These are phyloP conservation scores for Crotalus tigris DNA, from an alignment of 2,113 vertebrate genomes.

Conservation along the genomic window DNA sequence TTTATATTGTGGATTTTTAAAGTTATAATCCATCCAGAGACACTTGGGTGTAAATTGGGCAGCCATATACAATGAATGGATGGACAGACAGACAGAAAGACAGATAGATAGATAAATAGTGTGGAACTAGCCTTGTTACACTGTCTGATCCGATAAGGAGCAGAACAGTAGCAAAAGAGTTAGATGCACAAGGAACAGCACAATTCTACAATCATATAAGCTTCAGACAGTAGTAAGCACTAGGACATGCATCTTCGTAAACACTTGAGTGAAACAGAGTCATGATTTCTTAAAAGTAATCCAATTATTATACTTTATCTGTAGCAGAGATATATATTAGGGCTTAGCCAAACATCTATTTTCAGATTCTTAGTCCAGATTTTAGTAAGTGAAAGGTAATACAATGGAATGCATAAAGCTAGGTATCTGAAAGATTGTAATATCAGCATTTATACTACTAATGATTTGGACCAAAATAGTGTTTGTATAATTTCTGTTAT, in stretches of 20 bases:
- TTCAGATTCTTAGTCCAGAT: neutral
- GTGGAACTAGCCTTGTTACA: neutral
- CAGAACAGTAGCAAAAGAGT: neutral
- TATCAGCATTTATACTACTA: neutral
- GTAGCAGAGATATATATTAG: neutral
- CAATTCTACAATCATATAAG: neutral
- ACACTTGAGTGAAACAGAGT: neutral
- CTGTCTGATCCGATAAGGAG: neutral
- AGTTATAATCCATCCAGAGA: neutral
- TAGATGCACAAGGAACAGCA: neutral
- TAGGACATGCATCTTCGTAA: neutral
- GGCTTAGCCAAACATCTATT: neutral
- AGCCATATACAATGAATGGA: neutral
- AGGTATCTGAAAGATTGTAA: accelerated
- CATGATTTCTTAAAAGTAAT: neutral
- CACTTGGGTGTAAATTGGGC: neutral
- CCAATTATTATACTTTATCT: neutral
- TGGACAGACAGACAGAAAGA: too few species aligned
- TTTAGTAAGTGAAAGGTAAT: neutral
- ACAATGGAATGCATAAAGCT: neutral
- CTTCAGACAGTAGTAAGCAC: neutral
- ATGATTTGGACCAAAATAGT: neutral
- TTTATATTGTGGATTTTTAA: neutral
- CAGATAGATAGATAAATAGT: neutral
- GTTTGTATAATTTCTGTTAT: neutral